Conservation (phyloP, 2,113 vertebrate species). For the Rhinoderma darwinii region DNA sequence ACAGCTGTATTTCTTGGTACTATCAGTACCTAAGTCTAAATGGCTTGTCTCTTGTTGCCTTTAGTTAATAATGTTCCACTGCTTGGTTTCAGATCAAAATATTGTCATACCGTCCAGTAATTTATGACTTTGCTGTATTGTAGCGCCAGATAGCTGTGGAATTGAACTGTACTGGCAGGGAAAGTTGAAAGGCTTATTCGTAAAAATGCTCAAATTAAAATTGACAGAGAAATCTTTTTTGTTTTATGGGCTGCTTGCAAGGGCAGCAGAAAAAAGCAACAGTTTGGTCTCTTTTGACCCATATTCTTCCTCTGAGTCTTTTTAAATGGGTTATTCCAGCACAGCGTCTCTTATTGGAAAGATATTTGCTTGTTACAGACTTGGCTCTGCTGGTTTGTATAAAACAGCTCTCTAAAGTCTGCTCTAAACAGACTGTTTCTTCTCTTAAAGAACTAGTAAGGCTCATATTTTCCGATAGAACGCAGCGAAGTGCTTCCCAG, state of each 20-base stretch:
- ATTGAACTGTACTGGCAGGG: conserved; percentile 52
- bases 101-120: conserved; percentile 58
- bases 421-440: conserved; percentile 26
- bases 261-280: conserved; percentile 57
- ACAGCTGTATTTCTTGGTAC: conserved; percentile 56
- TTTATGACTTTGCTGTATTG: conserved; percentile 54
- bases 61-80: conserved; percentile 57
- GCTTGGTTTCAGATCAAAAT: conserved; percentile 60
- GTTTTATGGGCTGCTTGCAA: conserved; percentile 57
- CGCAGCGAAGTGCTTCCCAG: not conserved
- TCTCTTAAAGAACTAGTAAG: conserved; percentile 8
- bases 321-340: conserved; percentile 53
- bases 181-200: conserved; percentile 58
- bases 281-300: conserved; percentile 60
- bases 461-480: not conserved
- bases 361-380: conserved; percentile 54
- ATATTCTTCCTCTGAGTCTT: conserved; percentile 58
- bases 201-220: conserved; percentile 60
- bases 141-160: conserved; percentile 53
- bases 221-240: conserved; percentile 61
- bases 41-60: conserved; percentile 53
- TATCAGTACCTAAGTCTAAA: conserved; percentile 59
- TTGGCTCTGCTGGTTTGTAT: conserved; percentile 48
- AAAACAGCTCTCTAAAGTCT: conserved; percentile 49
- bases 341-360: conserved; percentile 56